These are phyloP conservation scores for Epinephelus coioides DNA, from an alignment of 2,797 vertebrate genomes.

Conservation along the genomic window DNA sequence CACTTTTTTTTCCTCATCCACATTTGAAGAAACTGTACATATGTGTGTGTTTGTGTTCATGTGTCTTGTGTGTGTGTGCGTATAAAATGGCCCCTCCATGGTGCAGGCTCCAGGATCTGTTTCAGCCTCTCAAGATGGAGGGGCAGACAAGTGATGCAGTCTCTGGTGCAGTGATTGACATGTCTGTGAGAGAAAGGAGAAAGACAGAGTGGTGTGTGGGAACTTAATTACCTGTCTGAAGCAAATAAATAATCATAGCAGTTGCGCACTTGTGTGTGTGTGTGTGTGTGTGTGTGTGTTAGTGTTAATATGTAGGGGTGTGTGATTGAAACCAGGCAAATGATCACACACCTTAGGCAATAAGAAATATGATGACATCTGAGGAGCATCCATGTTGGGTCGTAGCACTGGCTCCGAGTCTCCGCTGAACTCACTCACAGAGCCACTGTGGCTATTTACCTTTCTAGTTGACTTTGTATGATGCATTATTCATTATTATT, in stretches of 20 bases:
- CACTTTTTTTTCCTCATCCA: too few species aligned
- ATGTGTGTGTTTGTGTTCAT: neutral
- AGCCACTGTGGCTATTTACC: conserved; percentile 12
- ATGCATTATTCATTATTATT: conserved; percentile 46
- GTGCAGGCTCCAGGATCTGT: conserved; percentile 15
- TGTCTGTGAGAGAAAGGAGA: conserved; percentile 4
- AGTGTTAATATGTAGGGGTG: neutral
- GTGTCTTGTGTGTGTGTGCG: conserved; percentile 2
- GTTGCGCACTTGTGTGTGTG: conserved; percentile 2
- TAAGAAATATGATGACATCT: conserved; percentile 9
- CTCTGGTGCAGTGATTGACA: conserved; percentile 31
- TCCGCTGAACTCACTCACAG: conserved; percentile 2
- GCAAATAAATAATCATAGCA: conserved; percentile 16
- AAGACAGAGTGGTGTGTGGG: neutral
- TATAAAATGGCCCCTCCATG: conserved; percentile 27
- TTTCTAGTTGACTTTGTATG: conserved; percentile 24
- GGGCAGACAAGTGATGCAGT: conserved; percentile 6
- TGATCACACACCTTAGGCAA: conserved; percentile 13
- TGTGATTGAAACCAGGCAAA: neutral
- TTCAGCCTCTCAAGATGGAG: conserved; percentile 48
- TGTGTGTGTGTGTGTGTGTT: conserved; percentile 2
- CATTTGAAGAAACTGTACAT: too few species aligned
- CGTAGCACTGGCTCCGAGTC: neutral
- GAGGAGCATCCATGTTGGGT: neutral
- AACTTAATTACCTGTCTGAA: conserved; percentile 1